A percentile compares a stretch with the other conserved stretches of the same genome.
These are phyloP conservation scores for Dufourea novaeangliae DNA, from an alignment of 1,140 invertebrate genomes.

Conservation along the genomic window DNA sequence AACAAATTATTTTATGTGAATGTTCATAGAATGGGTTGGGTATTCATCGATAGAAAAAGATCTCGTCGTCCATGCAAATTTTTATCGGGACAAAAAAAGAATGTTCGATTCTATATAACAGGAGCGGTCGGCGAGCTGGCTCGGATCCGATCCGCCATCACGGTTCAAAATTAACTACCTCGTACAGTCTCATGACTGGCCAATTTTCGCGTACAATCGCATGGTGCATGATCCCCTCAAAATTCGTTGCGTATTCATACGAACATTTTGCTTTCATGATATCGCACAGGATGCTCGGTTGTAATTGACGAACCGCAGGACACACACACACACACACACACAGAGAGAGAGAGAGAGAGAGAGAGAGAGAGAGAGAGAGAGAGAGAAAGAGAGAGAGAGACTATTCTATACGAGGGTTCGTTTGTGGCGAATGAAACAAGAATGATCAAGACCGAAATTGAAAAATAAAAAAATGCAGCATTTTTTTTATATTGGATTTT, in stretches of 20 bases:
- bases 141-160: background rate
- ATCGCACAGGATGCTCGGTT: background rate
- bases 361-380: no score
- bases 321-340: no score
- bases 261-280: slow-evolving; percentile 22
- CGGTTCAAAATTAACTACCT: slow-evolving; percentile 7
- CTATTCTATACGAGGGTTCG: background rate
- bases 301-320: slow-evolving; percentile 6
- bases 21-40: no score
- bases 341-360: no score
- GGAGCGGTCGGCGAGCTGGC: no score
- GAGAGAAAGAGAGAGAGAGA: slow-evolving; percentile 3
- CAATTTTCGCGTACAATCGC: slow-evolving; percentile 4
- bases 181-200: background rate
- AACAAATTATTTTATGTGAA: background rate
- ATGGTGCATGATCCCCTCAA: background rate
- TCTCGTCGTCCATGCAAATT: background rate
- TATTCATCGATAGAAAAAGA: no score
- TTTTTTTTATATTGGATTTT: no score
- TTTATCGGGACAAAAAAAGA: background rate
- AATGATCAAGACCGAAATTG: background rate
- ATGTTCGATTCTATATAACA: background rate
- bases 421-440: background rate
- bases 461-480: background rate
- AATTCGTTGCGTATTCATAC: slow-evolving; percentile 19